Base-by-base conservation (phyloP, 2,113 vertebrate genomes). In the Orycteropus afer region DNA sequence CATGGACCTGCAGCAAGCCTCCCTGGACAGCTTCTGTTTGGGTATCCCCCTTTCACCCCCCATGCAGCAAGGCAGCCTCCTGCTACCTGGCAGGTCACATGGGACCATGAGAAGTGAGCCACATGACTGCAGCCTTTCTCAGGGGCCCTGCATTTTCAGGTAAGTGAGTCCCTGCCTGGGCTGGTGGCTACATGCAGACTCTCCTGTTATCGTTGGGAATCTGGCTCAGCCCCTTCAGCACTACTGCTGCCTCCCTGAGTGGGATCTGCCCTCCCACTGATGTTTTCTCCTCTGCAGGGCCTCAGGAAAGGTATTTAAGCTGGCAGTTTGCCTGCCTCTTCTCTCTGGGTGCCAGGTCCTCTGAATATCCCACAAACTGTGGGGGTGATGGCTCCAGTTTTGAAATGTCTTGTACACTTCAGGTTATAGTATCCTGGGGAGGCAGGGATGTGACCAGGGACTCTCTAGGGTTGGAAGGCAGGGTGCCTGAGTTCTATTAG, bases 281-380 rank as follows among this genome's bases (percentile, higher is more conserved):
- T 45, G 88, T 22, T 49, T 45, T 49, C 76, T 83, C 57, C 77
- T 49, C 81, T 45, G 18, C n/a, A 42, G 84, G 84, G 91, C 86
- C 82, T 74, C 89, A 7, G 86, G 91, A 91, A 81, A 94, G 61
- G 86, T 81, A 97, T 93, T 67, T 49, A 27, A 40, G 15, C 81
- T 92, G 95, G 96, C 80, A 1, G 71, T 29, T 71, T 77, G 89
- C 95, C 95, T 78, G 42, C 29, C 51, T 91, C 45, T 57, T 84
- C 45, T 84, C 55, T 63, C 57, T 0, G 1, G 47, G 40, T 76
- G 79, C 69, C 1, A 12, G 90, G 77, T 65, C 77, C 84, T 94
- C 89, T 90, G 90, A 95, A 91, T 42, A 61, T 81, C 92, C 74
- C 89, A 69, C 83, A 71, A 37, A 81, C 55, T 20, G 37, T 71